Evolutionary conservation across 2,797 vertebrate species (phyloP).

Genomic region (Spea hammondii): DNA sequence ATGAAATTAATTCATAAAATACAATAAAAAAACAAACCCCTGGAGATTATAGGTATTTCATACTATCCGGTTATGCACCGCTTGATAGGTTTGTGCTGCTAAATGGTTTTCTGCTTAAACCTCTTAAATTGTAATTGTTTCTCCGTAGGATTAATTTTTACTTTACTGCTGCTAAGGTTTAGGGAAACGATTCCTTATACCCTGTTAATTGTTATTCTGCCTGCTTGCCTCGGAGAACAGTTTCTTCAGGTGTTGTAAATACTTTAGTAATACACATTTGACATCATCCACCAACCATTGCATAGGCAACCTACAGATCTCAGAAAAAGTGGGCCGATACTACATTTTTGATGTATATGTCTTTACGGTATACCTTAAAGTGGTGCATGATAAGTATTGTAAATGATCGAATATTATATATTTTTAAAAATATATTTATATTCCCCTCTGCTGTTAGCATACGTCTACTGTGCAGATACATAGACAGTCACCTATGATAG

Average conservation of each 20-base stretch:
- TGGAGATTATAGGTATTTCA: neutral
- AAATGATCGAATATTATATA: too few species aligned
- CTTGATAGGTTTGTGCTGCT: neutral
- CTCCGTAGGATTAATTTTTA: slow-evolving; percentile 13
- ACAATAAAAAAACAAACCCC: neutral
- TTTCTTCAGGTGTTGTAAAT: neutral
- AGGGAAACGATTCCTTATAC: neutral
- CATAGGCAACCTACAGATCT: too few species aligned
- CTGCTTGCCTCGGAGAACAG: neutral
- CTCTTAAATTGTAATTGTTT: slow-evolving; percentile 18
- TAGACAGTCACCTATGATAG: too few species aligned
- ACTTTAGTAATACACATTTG: neutral
- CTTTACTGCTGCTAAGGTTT: slow-evolving; percentile 9
- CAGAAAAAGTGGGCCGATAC: too few species aligned
- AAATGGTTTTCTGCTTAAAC: slow-evolving; percentile 12
- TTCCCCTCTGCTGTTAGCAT: too few species aligned
- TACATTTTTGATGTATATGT: too few species aligned
- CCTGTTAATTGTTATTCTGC: slow-evolving; percentile 2
- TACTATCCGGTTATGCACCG: neutral
- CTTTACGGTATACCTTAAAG: too few species aligned
- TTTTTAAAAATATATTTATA: too few species aligned
- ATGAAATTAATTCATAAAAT: neutral
- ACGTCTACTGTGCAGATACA: too few species aligned
- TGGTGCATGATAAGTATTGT: too few species aligned
- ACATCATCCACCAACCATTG: too few species aligned